A percentile compares a stretch with the other conserved stretches of the same genome.
phyloP scores from a whole-genome alignment of 2,888 invertebrate genomes.

The Cheilosia scutellata region DNA sequence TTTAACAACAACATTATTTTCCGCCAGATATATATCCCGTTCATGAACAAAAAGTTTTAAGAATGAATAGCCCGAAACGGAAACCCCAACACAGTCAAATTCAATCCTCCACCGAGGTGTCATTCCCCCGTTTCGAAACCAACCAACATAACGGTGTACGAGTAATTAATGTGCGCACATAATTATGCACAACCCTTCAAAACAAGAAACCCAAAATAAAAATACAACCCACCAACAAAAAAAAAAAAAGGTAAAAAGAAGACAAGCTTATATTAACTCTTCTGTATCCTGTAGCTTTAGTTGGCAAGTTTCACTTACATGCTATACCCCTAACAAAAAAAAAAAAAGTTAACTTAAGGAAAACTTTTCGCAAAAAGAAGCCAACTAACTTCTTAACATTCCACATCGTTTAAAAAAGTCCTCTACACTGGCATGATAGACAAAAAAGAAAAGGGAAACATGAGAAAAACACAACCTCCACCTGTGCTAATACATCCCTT shows the following conservation, averaged over 20 bases:
- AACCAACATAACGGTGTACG: conserved; percentile 8
- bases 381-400: conserved; percentile 73
- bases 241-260: background rate
- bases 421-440: background rate
- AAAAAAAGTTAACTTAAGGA: conserved; percentile 58
- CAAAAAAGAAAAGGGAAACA: conserved; percentile 11
- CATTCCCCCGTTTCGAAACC: conserved; percentile 23
- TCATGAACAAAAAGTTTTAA: background rate
- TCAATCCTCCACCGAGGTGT: conserved; percentile 18
- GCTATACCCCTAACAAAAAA: conserved; percentile 15
- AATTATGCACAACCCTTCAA: conserved; percentile 52
- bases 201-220: conserved; percentile 29
- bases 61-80: background rate
- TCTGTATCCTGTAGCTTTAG: conserved; percentile 30
- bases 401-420: conserved; percentile 40
- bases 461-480: conserved; percentile 64
- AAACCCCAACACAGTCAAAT: background rate
- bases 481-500: conserved; percentile 72
- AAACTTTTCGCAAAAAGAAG: conserved; percentile 68
- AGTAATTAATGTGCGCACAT: conserved; percentile 67
- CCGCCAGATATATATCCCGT: background rate
- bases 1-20: background rate
- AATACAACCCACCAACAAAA: conserved; percentile 13
- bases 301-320: conserved; percentile 71
- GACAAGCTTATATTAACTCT: conserved; percentile 55